Conservation (phyloP, 2,888 invertebrate genomes). For the Eupithecia pulchellata region DNA sequence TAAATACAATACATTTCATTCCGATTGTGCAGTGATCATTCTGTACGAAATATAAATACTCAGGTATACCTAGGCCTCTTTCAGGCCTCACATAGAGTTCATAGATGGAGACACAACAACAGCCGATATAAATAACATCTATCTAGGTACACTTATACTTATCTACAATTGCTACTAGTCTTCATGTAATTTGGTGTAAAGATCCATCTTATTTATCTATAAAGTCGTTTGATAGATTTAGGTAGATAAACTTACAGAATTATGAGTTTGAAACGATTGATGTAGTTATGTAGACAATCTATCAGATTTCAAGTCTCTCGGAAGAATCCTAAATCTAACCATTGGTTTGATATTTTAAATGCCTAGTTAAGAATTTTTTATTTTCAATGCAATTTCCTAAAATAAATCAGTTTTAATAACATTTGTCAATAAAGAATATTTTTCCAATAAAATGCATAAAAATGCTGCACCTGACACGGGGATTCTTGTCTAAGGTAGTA, state of each 20-base stretch:
- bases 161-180: slow-evolving; percentile 74
- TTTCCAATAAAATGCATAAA: neutral
- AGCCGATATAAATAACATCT: slow-evolving; percentile 73
- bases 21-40: slow-evolving; percentile 32
- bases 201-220: slow-evolving; percentile 75
- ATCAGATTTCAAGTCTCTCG: slow-evolving; percentile 1
- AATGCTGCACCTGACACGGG: neutral
- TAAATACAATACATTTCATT: slow-evolving; percentile 23
- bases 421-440: neutral
- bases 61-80: slow-evolving; percentile 3
- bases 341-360: slow-evolving; percentile 2
- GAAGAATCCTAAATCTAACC: neutral
- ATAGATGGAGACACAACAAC: slow-evolving; percentile 63
- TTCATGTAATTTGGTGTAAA: slow-evolving; percentile 84
- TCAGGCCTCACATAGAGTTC: slow-evolving; percentile 1
- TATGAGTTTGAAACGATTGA: neutral
- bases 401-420: neutral
- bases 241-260: neutral
- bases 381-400: neutral
- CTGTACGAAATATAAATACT: slow-evolving; percentile 13
- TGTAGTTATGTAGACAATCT: neutral
- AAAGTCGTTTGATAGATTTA: slow-evolving; percentile 54
- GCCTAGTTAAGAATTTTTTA: neutral
- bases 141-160: slow-evolving; percentile 58
- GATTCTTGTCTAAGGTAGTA: too few species aligned